Conservation (phyloP, 2,888 invertebrate species). For the Latheticus oryzae region DNA sequence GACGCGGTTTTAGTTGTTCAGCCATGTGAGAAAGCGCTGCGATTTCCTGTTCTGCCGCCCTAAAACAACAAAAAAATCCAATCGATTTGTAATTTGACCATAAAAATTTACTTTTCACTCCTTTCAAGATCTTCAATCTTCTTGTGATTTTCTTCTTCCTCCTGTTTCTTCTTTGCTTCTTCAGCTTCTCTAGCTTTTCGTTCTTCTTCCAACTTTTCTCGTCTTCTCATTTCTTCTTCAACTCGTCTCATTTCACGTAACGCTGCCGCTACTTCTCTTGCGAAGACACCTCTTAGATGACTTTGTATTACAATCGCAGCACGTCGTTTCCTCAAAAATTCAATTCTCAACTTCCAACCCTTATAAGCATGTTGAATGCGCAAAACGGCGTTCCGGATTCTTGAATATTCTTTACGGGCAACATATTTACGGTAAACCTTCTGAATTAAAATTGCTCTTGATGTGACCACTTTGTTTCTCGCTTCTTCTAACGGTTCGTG, state of each 20-base stretch:
- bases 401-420: conserved; percentile 75
- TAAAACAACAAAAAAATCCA: too few species aligned
- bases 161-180: conserved; percentile 59
- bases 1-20: conserved; percentile 75
- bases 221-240: conserved; percentile 85
- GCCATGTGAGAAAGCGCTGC: conserved; percentile 79
- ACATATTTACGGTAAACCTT: conserved; percentile 77
- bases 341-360: conserved; percentile 86
- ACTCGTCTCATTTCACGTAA: conserved; percentile 87
- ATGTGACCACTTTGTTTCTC: conserved; percentile 75
- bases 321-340: conserved; percentile 82
- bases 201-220: conserved; percentile 81
- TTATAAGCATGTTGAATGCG: conserved; percentile 86
- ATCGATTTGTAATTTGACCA: conserved; percentile 30
- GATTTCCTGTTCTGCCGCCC: conserved; percentile 77
- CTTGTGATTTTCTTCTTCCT: conserved; percentile 34
- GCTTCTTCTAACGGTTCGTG: conserved; percentile 88
- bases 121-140: conserved; percentile 70
- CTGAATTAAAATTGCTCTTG: conserved; percentile 81
- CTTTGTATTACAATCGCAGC: conserved; percentile 89
- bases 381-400: conserved; percentile 75
- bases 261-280: conserved; percentile 88
- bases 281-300: conserved; percentile 89
- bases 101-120: conserved; percentile 71
- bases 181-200: conserved; percentile 72